Evolutionary conservation across 2,797 vertebrate genomes (phyloP).

Genomic region (Pogoniulus pusillus): DNA sequence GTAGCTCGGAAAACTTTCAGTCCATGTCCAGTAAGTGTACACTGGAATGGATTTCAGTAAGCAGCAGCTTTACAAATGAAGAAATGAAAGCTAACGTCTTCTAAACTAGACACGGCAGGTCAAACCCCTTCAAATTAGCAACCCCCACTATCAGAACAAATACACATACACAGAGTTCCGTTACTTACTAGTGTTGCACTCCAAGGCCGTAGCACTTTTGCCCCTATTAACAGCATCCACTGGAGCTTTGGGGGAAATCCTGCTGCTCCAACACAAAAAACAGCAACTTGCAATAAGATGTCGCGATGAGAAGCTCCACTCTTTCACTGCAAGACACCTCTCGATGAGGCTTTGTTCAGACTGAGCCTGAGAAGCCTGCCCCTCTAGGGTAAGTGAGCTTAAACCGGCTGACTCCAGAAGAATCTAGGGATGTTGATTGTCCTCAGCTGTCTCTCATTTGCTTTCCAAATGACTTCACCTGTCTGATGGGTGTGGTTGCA

Average conservation of each 20-base stretch:
- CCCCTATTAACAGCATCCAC: slow-evolving; percentile 10
- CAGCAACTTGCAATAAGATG: neutral
- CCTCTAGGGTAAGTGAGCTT: neutral
- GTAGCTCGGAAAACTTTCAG: neutral
- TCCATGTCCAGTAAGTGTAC: neutral
- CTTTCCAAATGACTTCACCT: neutral
- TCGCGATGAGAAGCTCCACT: neutral
- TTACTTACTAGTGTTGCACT: neutral
- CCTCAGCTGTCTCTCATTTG: fast-evolving
- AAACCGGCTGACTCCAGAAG: neutral
- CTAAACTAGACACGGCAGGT: neutral
- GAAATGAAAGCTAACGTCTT: neutral
- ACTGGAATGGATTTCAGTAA: neutral
- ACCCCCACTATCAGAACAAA: neutral
- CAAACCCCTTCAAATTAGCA: neutral
- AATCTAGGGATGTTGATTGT: neutral
- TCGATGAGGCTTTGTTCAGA: neutral
- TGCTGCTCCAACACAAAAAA: slow-evolving; percentile 21
- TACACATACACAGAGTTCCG: neutral
- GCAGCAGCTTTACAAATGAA: neutral
- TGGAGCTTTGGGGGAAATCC: neutral
- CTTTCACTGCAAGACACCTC: slow-evolving; percentile 6
- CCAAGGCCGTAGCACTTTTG: neutral
- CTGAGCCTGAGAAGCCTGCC: neutral
- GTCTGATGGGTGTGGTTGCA: fast-evolving